Evolutionary conservation across 2,113 vertebrate species (phyloP), one percentile per base, ranked within the genome.

Genomic region (Corythornis vintsioides): DNA sequence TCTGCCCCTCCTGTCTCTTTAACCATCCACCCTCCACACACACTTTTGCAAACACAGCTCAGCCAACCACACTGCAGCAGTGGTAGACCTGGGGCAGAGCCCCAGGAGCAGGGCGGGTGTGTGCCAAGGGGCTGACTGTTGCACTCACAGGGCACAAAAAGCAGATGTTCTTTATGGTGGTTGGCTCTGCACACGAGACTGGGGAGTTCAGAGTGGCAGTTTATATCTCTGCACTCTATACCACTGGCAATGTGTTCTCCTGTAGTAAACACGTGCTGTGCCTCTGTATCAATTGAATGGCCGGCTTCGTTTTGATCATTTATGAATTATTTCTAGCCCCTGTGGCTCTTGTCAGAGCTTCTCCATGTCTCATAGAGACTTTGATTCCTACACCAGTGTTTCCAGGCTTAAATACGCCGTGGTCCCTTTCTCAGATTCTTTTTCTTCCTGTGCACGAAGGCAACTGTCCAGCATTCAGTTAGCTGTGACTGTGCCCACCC

Each of bases 271-370:
- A 6, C 1, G 0, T 29, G 50, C 70, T 70, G 42, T 71, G 48
- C 17, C 86, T 69, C 78, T 25, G 13, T 66, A 53, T 80, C 87
- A 63, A 0, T 67, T 55, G 65, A 82, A 60, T 0, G 9, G 40
- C 66, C 87, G 71, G 71, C 64, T 77, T 77, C 16, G 0, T 69
- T 93, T 77, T 67, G 52, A 22, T 48, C 22, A 4, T 56, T 90
- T n/a, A 85, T 73, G 69, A 92, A 87, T 94, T 91, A 92, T 73
- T 93, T n/a, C 89, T 87, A 40, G 59, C 35, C 57, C 83, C 66
- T 15, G 25, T 59, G 63, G 83, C 86, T 86, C 42, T 20, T 80
- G 43, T 57, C 53, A 87, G 78, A 6, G 4, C 52, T 83, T 74
- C 64, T 75, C 66, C 13, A 4, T 19, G 11, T 55, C 76, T 90